phyloP scores from a whole-genome alignment of 2,797 vertebrate genomes.

The Carduelis carduelis region DNA sequence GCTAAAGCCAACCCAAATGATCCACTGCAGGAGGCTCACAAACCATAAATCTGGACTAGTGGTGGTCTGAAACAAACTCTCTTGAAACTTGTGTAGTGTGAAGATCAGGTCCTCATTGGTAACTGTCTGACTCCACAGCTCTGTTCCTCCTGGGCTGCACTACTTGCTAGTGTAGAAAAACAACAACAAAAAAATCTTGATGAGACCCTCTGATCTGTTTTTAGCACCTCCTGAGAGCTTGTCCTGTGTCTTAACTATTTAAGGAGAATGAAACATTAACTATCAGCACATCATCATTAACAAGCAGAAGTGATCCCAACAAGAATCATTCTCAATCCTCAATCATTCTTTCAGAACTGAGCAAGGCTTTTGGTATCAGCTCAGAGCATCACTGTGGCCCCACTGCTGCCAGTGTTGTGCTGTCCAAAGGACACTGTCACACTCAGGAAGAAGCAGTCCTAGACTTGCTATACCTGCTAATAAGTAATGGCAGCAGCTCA shows the following conservation, averaged over 20 bases:
- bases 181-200: background rate
- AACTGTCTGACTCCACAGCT: background rate
- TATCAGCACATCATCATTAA: background rate
- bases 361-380: background rate
- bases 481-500: background rate
- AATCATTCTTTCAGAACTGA: background rate
- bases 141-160: background rate
- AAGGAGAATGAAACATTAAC: background rate
- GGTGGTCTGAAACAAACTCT: background rate
- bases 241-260: background rate
- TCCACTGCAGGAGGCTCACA: background rate
- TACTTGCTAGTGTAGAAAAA: background rate
- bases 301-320: background rate
- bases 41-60: background rate
- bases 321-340: background rate
- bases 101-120: background rate
- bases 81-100: background rate
- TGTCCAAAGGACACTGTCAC: background rate
- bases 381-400: background rate
- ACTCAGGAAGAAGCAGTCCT: background rate
- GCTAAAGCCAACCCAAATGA: background rate
- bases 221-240: background rate
- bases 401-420: rapidly evolving
- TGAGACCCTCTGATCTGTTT: background rate
- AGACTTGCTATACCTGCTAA: background rate